Percentiles rank a stretch among this genome's conserved stretches.
Evolutionary conservation across 1,140 invertebrate genomes (phyloP).

Genomic region (Tigriopus japonicus): DNA sequence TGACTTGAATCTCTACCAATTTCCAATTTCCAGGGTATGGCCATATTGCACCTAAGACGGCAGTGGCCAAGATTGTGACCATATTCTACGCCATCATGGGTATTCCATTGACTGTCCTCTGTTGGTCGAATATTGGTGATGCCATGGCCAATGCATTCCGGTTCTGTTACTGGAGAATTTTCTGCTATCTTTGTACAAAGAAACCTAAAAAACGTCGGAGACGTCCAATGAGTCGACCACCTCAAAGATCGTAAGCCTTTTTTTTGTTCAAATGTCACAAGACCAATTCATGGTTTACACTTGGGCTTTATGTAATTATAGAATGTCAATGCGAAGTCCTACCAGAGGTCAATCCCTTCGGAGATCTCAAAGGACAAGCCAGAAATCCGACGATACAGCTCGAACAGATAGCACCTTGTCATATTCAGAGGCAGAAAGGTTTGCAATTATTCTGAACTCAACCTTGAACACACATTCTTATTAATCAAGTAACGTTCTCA

Average conservation of each 20-base stretch:
- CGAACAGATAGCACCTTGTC: not conserved
- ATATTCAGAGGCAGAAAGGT: not conserved
- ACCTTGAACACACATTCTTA: too few relatives aligned
- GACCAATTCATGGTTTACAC: not conserved
- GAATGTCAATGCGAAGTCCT: not conserved
- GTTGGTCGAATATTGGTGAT: slow-evolving; percentile 86
- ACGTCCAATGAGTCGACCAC: slow-evolving; percentile 18
- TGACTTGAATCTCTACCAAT: not conserved
- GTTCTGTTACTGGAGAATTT: slow-evolving; percentile 28
- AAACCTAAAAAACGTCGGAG: slow-evolving; percentile 37
- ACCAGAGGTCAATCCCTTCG: not conserved
- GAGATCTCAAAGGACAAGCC: not conserved
- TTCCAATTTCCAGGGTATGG: slow-evolving; percentile 55
- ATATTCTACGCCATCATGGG: slow-evolving; percentile 90
- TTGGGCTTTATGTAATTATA: not conserved
- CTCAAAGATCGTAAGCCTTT: slow-evolving; percentile 18
- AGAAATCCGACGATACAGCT: not conserved
- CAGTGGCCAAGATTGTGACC: slow-evolving; percentile 74
- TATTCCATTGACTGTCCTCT: slow-evolving; percentile 80
- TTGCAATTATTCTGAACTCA: too few relatives aligned
- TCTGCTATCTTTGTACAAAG: slow-evolving; percentile 67
- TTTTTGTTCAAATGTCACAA: not conserved
- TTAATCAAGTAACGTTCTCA: too few relatives aligned
- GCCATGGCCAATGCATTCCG: slow-evolving; percentile 85
- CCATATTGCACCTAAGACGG: slow-evolving; percentile 80